phyloP scores from a whole-genome alignment of 2,888 invertebrate genomes.

The Ceriagrion tenellum region DNA sequence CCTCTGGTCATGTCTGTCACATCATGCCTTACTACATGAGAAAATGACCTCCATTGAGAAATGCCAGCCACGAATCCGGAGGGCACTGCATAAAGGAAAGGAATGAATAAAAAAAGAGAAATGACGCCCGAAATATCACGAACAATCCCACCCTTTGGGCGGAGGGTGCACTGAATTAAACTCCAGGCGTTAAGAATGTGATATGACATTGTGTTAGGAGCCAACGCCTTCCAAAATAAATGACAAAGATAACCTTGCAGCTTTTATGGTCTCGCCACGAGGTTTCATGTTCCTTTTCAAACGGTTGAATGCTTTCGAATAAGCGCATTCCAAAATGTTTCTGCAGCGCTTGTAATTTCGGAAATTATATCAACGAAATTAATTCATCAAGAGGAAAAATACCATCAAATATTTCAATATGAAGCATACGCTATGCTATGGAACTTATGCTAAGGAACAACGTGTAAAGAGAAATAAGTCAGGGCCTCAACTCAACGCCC shows the following conservation, averaged over 20 bases:
- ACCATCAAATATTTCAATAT: background rate
- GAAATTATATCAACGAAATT: background rate
- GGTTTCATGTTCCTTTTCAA: background rate
- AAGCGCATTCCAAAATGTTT: background rate
- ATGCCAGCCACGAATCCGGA: background rate
- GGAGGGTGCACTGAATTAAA: background rate
- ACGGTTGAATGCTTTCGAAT: background rate
- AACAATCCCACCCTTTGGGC: background rate
- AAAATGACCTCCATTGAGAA: background rate
- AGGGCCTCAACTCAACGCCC: background rate
- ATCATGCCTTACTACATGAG: no score
- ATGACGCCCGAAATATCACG: background rate
- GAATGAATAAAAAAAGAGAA: background rate
- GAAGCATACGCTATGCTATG: background rate
- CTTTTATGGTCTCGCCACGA: background rate
- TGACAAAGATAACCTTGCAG: background rate
- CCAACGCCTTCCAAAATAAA: background rate
- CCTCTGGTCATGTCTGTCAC: no score
- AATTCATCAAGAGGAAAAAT: background rate
- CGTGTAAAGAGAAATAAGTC: background rate
- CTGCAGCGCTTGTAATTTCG: background rate
- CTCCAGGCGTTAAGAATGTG: background rate
- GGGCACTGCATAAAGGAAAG: background rate
- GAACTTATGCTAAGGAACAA: background rate
- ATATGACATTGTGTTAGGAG: background rate